Evolutionary conservation across 2,113 vertebrate species (phyloP).

Genomic region (Pandion haliaetus): DNA sequence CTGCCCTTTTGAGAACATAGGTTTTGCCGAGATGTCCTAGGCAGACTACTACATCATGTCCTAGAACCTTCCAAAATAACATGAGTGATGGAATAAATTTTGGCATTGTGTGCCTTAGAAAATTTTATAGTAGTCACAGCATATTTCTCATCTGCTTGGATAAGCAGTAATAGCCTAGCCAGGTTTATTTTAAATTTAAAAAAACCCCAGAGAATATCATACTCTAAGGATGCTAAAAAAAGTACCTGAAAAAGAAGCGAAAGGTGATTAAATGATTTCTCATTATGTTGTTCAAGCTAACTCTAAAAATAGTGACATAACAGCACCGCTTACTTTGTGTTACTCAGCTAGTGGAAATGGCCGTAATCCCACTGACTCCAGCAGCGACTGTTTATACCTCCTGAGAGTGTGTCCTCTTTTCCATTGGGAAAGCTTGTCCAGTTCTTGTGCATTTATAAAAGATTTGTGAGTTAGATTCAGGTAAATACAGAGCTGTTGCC

Average conservation of each 20-base stretch:
- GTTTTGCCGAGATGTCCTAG: neutral
- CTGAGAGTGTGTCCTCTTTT: neutral
- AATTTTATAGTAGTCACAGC: neutral
- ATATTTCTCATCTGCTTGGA: neutral
- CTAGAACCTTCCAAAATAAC: neutral
- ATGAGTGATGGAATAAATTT: neutral
- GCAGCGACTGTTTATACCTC: neutral
- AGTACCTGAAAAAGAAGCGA: neutral
- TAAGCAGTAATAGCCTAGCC: neutral
- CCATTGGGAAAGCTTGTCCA: neutral
- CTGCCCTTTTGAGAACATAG: neutral
- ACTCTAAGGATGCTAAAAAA: neutral
- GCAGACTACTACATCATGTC: neutral
- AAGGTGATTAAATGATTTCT: neutral
- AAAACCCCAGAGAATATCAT: neutral
- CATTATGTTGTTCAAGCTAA: neutral
- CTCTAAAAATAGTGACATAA: neutral
- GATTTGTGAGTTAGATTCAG: neutral
- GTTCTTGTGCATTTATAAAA: neutral
- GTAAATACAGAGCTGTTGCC: neutral
- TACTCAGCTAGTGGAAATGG: neutral
- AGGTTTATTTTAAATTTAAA: neutral
- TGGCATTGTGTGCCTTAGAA: neutral
- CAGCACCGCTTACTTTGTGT: neutral
- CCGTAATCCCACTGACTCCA: neutral